Conservation (phyloP, 2,113 vertebrate species). For the Atrichornis clamosus region DNA sequence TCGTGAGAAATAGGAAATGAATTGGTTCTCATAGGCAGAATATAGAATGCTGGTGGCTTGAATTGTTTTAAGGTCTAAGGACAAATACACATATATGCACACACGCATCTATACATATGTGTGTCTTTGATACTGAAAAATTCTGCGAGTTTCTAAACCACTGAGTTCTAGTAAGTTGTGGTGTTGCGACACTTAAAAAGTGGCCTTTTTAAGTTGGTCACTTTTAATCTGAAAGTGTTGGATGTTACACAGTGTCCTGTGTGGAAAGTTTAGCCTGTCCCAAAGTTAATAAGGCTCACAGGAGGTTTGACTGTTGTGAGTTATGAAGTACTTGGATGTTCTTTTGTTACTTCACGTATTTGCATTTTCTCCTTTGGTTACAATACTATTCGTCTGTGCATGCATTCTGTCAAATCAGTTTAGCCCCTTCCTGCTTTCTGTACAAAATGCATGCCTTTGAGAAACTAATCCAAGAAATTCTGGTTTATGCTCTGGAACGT, state of each 20-base stretch:
- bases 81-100: fast-evolving
- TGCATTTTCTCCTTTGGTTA: background rate
- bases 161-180: background rate
- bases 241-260: background rate
- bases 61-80: background rate
- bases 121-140: background rate
- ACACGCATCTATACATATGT: fast-evolving
- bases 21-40: background rate
- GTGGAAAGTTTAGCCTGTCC: background rate
- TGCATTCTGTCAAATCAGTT: background rate
- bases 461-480: background rate
- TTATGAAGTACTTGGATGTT: background rate
- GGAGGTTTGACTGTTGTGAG: background rate
- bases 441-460: background rate
- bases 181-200: background rate
- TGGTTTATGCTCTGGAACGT: background rate
- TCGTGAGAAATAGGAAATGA: background rate
- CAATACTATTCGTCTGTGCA: background rate
- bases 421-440: background rate
- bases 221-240: background rate
- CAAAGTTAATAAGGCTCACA: background rate
- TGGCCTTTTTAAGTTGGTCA: background rate
- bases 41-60: background rate
- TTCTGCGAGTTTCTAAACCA: background rate
- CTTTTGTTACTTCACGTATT: background rate